Evolutionary conservation across 2,797 vertebrate genomes (phyloP), one percentile per base, ranked within the genome.

Genomic region (Schizothorax lantsangensis): DNA sequence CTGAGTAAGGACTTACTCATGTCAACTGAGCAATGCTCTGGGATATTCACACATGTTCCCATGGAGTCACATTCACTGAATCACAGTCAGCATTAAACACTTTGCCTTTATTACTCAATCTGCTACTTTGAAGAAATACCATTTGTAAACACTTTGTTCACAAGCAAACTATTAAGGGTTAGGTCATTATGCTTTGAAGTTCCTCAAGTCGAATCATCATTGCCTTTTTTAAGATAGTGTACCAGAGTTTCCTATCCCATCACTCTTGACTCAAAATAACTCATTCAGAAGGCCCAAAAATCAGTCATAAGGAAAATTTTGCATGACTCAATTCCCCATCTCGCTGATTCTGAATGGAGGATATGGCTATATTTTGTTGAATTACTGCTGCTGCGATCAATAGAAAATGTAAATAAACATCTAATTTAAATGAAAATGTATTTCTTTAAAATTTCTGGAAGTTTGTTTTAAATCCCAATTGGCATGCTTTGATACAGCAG

Each of bases 1-100:
- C 85, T 90, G 64, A 88, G n/a, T 88, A 85, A 86, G 68, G 33
- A 81, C 21, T 66, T 66, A 87, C 69, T 89, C 68, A 74, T 62
- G 87, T 57, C 80, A 59, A 73, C 78, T n/a, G 40, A 88, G 79
- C 85, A 84, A 36, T 59, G 75, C 66, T 84, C 69, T 57, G 38
- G 36, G 45, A 30, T 74, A 62, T 72, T 84, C 57, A 79, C 81
- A 89, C 72, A 86, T 72, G 68, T 90, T 89, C 81, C 84, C 88
- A 88, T 78, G 75, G 80, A 79, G 71, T 68, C 52, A 47, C 33
- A 57, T 79, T 59, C 75, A 45, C 75, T 71, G 75, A 79, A 79
- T 79, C 84, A 79, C 66, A 43, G 57, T 66, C 73, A 84, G 45
- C 62, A 78, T 78, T 66, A 54, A 66, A 68, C 79, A 81, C 43